Base-by-base conservation (phyloP, 1,140 invertebrate genomes). In the Coelopa frigida region DNA sequence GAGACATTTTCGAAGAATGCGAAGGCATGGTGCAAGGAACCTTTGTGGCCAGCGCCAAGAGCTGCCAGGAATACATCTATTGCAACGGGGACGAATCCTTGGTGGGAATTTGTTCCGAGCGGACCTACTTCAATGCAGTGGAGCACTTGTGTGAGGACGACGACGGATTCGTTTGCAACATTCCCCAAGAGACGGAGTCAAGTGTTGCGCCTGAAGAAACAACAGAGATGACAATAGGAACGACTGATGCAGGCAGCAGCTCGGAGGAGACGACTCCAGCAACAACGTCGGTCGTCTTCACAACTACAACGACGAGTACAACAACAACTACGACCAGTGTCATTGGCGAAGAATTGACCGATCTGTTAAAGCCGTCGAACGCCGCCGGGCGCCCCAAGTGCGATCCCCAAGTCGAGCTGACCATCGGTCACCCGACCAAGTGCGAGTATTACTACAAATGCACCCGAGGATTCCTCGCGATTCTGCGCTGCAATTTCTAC, bases 361-460 rank as follows among this genome's bases (percentile, higher is more conserved):
- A n/a, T n/a, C 5, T 24, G 20, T 8, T 10, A 18, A 7, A 15
- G 17, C 26, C 7, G 17, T n/a, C 15, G 8, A 22, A 3, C 42
- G 56, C n/a, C 7, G 17, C 15, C 15, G 8, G 29, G 3, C 42
- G 56, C n/a, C 62, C 62, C 5, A 53, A 60, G 3, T 65, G 61
- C 26, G 47, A 55, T 11, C 7, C 37, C 12, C 4, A 17, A 2
- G 43, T 36, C 4, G 50, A 60, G 44, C 44, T 52, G 6, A 59
- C 49, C 15, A 47, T 60, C 46, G 49, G 61, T 1, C 59, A 65
- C 49, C 49, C 47, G 7, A 24, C 55, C 14, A 59, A 58, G 12
- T 65, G 62, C 40, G 62, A 65, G 27, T 65, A 65, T 36, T 65
- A 53, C 33, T 65, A 60, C 26, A 51, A 50, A 14, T 65, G 62